A percentile compares a stretch with the other conserved stretches of the same genome.
These are phyloP conservation scores for Varanus salvator DNA, from an alignment of 2,113 vertebrate genomes.

Conservation along the genomic window DNA sequence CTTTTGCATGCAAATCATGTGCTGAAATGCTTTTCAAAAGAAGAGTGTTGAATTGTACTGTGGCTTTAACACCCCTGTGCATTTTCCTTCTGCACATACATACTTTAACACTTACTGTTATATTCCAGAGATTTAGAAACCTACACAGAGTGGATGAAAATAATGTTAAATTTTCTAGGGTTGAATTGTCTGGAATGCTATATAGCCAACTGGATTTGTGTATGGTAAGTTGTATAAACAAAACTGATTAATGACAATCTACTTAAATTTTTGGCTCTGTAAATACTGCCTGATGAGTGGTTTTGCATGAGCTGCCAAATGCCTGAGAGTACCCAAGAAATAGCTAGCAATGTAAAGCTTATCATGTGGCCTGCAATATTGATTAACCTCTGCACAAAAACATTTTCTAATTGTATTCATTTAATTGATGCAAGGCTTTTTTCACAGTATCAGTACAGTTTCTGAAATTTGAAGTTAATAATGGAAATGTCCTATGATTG, in stretches of 20 bases:
- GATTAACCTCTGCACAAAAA: not conserved
- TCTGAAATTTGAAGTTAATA: not conserved
- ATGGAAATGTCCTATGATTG: no score
- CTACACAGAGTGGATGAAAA: not conserved
- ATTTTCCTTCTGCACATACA: not conserved
- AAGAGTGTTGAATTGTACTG: not conserved
- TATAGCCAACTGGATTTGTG: not conserved
- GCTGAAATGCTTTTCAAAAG: not conserved
- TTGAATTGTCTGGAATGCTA: not conserved
- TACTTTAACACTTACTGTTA: not conserved
- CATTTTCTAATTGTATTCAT: not conserved
- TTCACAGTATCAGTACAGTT: not conserved
- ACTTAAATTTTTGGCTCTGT: not conserved
- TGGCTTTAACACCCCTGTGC: not conserved
- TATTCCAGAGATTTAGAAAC: not conserved
- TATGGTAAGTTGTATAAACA: not conserved
- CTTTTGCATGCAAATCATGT: not conserved
- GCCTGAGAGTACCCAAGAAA: not conserved
- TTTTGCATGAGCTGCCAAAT: not conserved
- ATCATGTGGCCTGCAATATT: not conserved
- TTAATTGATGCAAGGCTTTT: not conserved
- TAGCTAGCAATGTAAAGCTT: not conserved
- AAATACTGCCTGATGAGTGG: not conserved
- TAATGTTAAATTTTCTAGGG: not conserved
- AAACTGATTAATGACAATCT: not conserved